Base-by-base conservation (phyloP, 2,888 invertebrate genomes). In the Artemia sinica region DNA sequence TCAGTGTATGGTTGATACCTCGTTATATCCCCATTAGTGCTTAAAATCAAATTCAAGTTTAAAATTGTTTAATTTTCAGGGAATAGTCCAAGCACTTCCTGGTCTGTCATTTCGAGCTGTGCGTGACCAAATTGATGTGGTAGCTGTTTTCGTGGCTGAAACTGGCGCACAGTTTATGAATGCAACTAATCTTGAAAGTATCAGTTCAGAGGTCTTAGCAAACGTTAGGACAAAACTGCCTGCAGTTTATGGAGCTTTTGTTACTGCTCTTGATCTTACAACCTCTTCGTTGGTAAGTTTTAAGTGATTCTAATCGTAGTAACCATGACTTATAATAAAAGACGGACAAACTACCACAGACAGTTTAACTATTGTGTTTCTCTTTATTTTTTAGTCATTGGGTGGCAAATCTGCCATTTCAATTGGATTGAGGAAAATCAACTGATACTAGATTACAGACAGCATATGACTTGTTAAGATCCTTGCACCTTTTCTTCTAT, bases 191-290 rank as follows among this genome's bases (percentile, higher is more conserved):
- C 63, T 58, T 9, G 63, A 58, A 28, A 28, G 28, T 9, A n/a
- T 58, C 18, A 58, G 63, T 28, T 18, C 63, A 10, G 51, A 67
- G 14, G 67, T 50, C 8, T 28, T 67, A 12, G 67, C 28, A n/a
- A 50, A 49, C 14, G 50, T 67, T n/a, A 50, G 50, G 51, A 50
- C 8, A 50, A 49, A 67, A 50, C 50, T 67, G 67, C 67, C 67
- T 50, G 50, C 50, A 41, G 50, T 51, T 51, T 67, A 67, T 12
- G 50, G 50, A 8, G 67, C 67, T 41, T 67, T 67, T n/a, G 65
- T 48, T 41, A 67, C 49, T 50, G 67, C 28, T 14, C 41, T 50
- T n/a, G 67, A 67, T 50, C 58, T 67, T n/a, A 50, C 67, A 12
- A 13, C 50, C 50, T 49, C 67, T 67, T 18, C 51, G n/a, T 41